phyloP scores from a whole-genome alignment of 2,113 vertebrate genomes.

The Castor canadensis region DNA sequence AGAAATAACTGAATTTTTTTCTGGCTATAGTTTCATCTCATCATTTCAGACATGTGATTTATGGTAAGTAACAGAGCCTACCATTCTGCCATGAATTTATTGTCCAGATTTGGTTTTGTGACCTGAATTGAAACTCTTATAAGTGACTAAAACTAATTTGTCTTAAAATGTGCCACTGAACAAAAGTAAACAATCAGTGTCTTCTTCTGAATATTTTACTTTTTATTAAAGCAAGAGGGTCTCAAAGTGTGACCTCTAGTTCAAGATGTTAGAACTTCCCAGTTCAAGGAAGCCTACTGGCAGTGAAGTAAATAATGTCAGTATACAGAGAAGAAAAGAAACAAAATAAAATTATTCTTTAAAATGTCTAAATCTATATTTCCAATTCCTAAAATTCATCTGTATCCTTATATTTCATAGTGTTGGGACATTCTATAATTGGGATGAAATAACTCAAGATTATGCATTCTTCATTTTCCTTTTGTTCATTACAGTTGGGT shows the following conservation, averaged over 20 bases:
- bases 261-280: background rate
- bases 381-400: background rate
- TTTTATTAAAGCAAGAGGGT: background rate
- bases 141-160: background rate
- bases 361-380: background rate
- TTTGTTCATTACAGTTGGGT: background rate
- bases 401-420: background rate
- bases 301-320: background rate
- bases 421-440: background rate
- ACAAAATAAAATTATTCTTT: background rate
- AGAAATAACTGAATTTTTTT: background rate
- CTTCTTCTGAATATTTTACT: background rate
- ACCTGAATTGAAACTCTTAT: background rate
- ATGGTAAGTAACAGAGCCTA: background rate
- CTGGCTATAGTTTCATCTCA: background rate
- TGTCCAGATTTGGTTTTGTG: background rate
- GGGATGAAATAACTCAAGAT: background rate
- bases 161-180: background rate
- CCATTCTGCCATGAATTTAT: background rate
- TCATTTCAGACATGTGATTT: background rate
- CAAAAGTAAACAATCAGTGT: background rate
- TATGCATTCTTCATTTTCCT: background rate
- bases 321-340: background rate
- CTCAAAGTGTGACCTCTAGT: background rate
- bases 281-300: background rate